phyloP scores from a whole-genome alignment of 1,140 invertebrate species.

The Cydia amplana region DNA sequence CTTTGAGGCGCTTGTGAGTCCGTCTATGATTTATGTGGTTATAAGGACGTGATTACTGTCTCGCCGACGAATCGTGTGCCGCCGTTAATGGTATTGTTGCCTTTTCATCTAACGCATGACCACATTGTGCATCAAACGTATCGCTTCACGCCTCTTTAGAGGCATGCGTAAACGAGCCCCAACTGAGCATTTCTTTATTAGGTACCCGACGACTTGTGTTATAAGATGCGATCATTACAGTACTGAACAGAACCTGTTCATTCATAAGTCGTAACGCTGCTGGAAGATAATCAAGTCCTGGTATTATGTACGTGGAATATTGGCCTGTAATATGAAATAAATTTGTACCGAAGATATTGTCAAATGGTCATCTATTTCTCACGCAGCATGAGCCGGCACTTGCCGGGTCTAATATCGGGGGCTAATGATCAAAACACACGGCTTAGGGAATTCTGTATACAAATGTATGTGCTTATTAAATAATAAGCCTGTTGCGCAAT shows the following conservation, averaged over 20 bases:
- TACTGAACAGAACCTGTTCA: constrained; percentile 39
- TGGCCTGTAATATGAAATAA: constrained; percentile 47
- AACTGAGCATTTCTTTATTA: constrained; percentile 6
- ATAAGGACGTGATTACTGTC: constrained; percentile 73
- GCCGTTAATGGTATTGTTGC: constrained; percentile 34
- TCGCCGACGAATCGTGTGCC: constrained; percentile 41
- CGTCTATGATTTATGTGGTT: constrained; percentile 71
- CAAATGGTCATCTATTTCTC: constrained; percentile 62
- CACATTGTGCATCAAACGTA: constrained; percentile 10
- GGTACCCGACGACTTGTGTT: not conserved
- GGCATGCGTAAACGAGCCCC: constrained; percentile 3
- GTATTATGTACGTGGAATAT: constrained; percentile 44
- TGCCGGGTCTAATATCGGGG: constrained; percentile 54
- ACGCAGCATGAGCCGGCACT: constrained; percentile 56
- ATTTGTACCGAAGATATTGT: constrained; percentile 55
- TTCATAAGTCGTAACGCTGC: constrained; percentile 41
- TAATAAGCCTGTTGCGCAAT: constrained; percentile 54
- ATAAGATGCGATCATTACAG: constrained; percentile 33
- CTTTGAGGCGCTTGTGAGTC: constrained; percentile 73
- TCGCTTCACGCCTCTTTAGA: constrained; percentile 16
- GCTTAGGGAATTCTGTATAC: constrained; percentile 53
- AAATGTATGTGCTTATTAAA: constrained; percentile 58
- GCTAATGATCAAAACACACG: constrained; percentile 59
- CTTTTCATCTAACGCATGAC: constrained; percentile 21
- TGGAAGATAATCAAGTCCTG: constrained; percentile 52